Conservation (phyloP, 1,140 invertebrate genomes). For the Pissodes strobi region DNA sequence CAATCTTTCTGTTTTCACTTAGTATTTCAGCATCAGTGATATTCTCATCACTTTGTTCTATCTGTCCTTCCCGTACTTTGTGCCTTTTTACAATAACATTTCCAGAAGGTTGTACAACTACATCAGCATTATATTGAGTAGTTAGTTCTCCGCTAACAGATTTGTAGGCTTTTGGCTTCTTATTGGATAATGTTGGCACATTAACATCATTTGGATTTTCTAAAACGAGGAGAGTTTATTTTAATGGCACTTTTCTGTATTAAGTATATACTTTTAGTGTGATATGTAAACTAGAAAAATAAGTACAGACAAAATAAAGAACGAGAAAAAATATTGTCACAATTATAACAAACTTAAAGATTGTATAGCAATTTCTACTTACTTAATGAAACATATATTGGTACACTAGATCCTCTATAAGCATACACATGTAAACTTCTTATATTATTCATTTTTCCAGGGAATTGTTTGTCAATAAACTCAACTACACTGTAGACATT, state of each 20-base stretch:
- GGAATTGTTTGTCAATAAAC: slow-evolving; percentile 61
- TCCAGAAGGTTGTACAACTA: slow-evolving; percentile 63
- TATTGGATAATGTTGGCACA: slow-evolving; percentile 51
- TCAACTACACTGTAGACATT: slow-evolving; percentile 62
- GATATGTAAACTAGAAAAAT: too few relatives aligned
- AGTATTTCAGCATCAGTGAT: slow-evolving; percentile 4
- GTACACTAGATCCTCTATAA: slow-evolving; percentile 57
- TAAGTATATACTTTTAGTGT: too few relatives aligned
- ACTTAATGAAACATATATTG: slow-evolving; percentile 67
- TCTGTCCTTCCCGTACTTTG: background rate
- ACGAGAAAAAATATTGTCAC: background rate
- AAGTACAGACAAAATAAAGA: too few relatives aligned
- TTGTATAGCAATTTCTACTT: slow-evolving; percentile 50
- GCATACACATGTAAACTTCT: slow-evolving; percentile 63
- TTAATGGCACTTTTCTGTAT: too few relatives aligned
- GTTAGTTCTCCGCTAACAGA: slow-evolving; percentile 63
- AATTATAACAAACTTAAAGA: background rate
- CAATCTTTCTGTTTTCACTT: background rate
- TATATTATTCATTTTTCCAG: slow-evolving; percentile 68
- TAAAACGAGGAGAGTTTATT: slow-evolving; percentile 33
- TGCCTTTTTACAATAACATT: slow-evolving; percentile 49
- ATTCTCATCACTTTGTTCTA: background rate
- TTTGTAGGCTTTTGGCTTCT: slow-evolving; percentile 61
- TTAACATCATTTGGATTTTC: slow-evolving; percentile 56
- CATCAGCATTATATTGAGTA: slow-evolving; percentile 57